These are phyloP conservation scores for Elephas maximus DNA, from an alignment of 2,113 vertebrate genomes.

Conservation along the genomic window DNA sequence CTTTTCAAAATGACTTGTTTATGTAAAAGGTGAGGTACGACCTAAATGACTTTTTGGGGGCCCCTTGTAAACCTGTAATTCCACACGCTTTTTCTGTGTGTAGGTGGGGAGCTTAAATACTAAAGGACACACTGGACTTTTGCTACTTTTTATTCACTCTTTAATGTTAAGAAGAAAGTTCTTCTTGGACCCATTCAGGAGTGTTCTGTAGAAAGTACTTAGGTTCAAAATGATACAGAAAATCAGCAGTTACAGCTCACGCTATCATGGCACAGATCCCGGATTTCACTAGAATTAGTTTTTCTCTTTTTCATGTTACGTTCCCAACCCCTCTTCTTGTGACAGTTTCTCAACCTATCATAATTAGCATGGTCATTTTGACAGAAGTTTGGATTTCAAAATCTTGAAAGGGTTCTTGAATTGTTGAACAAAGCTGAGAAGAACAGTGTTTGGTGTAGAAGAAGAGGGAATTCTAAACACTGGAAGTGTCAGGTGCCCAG, in stretches of 20 bases:
- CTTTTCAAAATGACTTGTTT: not conserved
- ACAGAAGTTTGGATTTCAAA: not conserved
- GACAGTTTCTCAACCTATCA: not conserved
- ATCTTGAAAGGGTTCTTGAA: slow-evolving; percentile 6
- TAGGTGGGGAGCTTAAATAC: not conserved
- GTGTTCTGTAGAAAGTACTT: not conserved
- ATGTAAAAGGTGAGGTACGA: not conserved
- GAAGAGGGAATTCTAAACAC: not conserved
- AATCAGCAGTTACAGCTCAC: not conserved
- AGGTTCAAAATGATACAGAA: not conserved
- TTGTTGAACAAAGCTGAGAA: not conserved
- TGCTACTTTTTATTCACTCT: not conserved
- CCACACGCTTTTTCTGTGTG: no score
- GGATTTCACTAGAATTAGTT: not conserved
- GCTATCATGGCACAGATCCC: fast-evolving
- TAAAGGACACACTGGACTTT: not conserved
- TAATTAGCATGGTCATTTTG: not conserved
- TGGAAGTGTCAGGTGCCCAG: not conserved
- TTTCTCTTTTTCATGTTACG: not conserved
- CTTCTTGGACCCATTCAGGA: not conserved
- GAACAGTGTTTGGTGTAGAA: not conserved
- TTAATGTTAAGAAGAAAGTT: not conserved
- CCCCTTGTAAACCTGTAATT: not conserved
- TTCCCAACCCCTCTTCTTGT: not conserved
- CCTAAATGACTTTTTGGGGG: not conserved